Evolutionary conservation across 2,113 vertebrate species (phyloP), one percentile per base, ranked within the genome.

Genomic region (Mungos mungo): DNA sequence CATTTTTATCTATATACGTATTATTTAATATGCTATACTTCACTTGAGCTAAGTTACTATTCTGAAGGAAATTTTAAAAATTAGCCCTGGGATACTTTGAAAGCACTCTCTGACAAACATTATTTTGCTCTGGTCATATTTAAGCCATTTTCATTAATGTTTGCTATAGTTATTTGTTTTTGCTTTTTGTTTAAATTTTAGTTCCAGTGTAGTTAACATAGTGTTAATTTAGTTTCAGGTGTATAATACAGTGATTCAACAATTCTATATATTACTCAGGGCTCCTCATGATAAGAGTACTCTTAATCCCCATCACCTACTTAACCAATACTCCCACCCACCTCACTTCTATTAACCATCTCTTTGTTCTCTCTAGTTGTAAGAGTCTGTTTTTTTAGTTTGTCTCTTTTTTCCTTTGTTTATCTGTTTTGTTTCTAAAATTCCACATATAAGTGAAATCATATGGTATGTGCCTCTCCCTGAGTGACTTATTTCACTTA

Each of bases 1-100:
- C 35, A 98, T 98, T 98, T 98, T 98, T 98, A 97, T 98, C 83
- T 97, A 79, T 74, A n/a, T 74, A 21, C 41, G 38, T 96, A 66
- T 93, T 96, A 97, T 97, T 99, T 98, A 98, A 96, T 98, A 98
- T 98, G 94, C 95, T 98, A 89, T 54, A 94, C 81, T 85, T 98
- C 98, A 52, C 92, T 97, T 94, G 45, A 95, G 93, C 25, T 96
- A 98, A 96, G 71, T 97, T 65, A 95, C 68, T 96, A 90, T 97
- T 98, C 76, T 92, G 54, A 97, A 96, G 96, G 25, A 97, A 98
- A 97, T 93, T 82, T 81, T 57, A 83, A 95, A 98, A 98, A 97
- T 87, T 86, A 97, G n/a, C 71, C 71, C 33, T 69, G 25, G 79
- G 72, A 84, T 96, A 89, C 65, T 94, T 87, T 96, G 95, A 97